phyloP scores from a whole-genome alignment of 2,113 vertebrate species.

The Anser brachyrhynchus region DNA sequence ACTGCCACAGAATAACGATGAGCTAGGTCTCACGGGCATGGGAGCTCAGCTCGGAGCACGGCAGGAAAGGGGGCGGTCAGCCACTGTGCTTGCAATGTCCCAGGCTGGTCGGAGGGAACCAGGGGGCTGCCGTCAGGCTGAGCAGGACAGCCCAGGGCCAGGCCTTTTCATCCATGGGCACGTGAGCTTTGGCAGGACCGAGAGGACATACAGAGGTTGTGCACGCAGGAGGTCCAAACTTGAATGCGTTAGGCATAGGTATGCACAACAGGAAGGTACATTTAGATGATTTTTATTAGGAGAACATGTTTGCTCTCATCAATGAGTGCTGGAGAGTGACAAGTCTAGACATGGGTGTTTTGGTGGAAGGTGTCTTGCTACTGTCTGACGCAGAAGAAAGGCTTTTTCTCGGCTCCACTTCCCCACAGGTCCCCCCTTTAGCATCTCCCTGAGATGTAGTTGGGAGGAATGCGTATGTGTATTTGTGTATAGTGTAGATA shows the following conservation, averaged over 20 bases:
- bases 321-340: neutral
- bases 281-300: neutral
- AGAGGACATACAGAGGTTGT: neutral
- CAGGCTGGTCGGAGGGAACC: neutral
- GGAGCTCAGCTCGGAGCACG: neutral
- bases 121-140: neutral
- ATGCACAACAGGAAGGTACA: neutral
- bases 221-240: neutral
- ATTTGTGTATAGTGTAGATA: accelerated
- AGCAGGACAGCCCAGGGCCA: neutral
- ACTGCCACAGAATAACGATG: neutral
- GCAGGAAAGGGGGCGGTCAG: neutral
- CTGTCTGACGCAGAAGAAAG: neutral
- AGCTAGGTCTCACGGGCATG: neutral
- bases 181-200: accelerated
- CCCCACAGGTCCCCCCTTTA: neutral
- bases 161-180: neutral
- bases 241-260: no score
- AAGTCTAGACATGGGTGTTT: accelerated
- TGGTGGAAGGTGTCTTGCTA: neutral
- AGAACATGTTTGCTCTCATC: neutral
- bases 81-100: neutral
- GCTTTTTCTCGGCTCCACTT: accelerated
- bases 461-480: neutral
- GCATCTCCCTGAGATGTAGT: no score